Base-by-base conservation (phyloP, 35 echinoderm and acorn worm species). In the Ophioderma brevispina region DNA sequence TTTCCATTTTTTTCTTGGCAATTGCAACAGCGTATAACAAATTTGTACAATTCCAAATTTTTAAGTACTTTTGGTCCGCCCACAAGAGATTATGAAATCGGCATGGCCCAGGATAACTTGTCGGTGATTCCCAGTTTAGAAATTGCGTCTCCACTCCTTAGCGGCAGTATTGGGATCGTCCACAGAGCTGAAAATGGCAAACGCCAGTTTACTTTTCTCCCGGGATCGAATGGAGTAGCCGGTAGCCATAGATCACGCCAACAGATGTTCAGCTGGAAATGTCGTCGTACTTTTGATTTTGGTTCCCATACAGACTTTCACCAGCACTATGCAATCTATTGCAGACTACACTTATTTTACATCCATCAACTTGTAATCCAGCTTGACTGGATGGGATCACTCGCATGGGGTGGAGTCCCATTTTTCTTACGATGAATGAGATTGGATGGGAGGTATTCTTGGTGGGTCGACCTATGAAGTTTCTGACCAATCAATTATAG, bases 11-110 rank as follows among this genome's bases (percentile, higher is more conserved):
- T 13, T 70, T 70, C 4, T 18, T 70, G 2, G 5, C 59, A 8
- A 70, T 46, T 8, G n/a, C 15, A 70, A 70, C 59, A 25, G 59
- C 59, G 28, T 25, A 70, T 70, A 70, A 70, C 59, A 70, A 70
- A 70, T 70, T 70, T 70, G 59, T 70, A 70, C 59, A 70, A 70
- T 70, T 70, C 59, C 59, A 25, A 70, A 70, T 70, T 70, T 70
- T 70, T 70, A 70, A 70, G n/a, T 30, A 25, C 5, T 70, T 30
- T 1, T 18, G n/a, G 28, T 25, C 59, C 59, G 59, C 59, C 59
- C 59, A 70, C 59, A 2, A 25, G 59, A 25, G 59, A 70, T 25
- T 70, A 15, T 3, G 23, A 30, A 70, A 70, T 30, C 28, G 59
- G 28, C 4, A 6, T 70, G 59, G 59, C 10, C 23, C 41, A 4